phyloP scores from a whole-genome alignment of 2,113 vertebrate species.

The Morone chrysops region DNA sequence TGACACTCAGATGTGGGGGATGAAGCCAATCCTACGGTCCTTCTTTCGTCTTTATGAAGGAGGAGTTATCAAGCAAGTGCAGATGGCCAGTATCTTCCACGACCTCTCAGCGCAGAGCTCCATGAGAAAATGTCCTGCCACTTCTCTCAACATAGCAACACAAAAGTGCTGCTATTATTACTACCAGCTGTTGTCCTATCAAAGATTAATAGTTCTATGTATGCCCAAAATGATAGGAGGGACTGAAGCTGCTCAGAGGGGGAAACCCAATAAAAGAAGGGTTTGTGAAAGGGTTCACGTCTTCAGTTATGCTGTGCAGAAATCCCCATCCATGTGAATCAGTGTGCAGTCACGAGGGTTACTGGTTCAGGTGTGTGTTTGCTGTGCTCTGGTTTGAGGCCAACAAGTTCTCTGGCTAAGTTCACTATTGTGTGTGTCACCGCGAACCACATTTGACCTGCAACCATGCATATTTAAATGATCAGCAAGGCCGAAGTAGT shows the following conservation, averaged over 20 bases:
- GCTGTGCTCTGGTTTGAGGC: slow-evolving; percentile 24
- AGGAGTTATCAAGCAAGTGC: slow-evolving; percentile 19
- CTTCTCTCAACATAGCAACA: slow-evolving; percentile 34
- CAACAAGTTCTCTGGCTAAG: slow-evolving; percentile 14
- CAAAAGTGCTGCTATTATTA: slow-evolving; percentile 69
- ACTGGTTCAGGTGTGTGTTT: slow-evolving; percentile 16
- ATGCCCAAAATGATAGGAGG: not conserved
- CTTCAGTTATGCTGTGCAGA: not conserved
- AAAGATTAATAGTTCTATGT: slow-evolving; percentile 60
- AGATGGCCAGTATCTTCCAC: slow-evolving; percentile 33
- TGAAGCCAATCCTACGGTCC: not conserved
- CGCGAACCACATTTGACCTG: not conserved
- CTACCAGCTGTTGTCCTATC: slow-evolving; percentile 40
- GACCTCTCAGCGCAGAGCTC: slow-evolving; percentile 40
- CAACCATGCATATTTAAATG: not conserved
- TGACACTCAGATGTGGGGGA: slow-evolving; percentile 8
- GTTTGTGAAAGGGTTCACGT: not conserved
- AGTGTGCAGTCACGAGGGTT: not conserved
- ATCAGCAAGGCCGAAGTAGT: not conserved
- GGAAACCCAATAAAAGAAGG: not conserved
- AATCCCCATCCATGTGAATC: not conserved
- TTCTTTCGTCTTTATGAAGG: slow-evolving; percentile 27
- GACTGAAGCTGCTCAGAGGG: not conserved
- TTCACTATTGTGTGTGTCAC: not conserved
- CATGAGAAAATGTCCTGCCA: slow-evolving; percentile 64